phyloP scores from a whole-genome alignment of 2,888 invertebrate genomes.

The Tortricodes alternella region DNA sequence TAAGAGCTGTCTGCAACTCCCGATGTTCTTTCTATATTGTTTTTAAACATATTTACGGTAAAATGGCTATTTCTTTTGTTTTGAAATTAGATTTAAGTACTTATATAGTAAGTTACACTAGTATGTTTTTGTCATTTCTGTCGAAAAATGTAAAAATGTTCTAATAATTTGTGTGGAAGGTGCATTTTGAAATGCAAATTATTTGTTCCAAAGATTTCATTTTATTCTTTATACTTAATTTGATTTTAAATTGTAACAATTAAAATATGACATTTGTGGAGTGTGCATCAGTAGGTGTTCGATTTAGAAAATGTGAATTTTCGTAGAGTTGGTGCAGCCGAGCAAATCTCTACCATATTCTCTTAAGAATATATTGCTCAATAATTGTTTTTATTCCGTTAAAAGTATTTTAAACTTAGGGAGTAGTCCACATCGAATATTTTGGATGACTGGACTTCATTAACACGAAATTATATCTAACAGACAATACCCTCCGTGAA shows the following conservation, averaged over 20 bases:
- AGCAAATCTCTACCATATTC: slow-evolving; percentile 82
- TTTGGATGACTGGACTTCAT: slow-evolving; percentile 66
- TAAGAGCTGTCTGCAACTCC: slow-evolving; percentile 61
- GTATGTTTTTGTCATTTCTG: slow-evolving; percentile 72
- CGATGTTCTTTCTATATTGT: slow-evolving; percentile 57
- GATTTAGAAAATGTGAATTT: slow-evolving; percentile 71
- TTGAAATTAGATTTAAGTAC: slow-evolving; percentile 77
- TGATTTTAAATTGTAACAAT: slow-evolving; percentile 62
- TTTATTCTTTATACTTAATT: slow-evolving; percentile 67
- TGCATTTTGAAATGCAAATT: slow-evolving; percentile 78
- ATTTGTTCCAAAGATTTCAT: slow-evolving; percentile 81
- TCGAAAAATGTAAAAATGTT: slow-evolving; percentile 68
- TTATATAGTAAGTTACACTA: slow-evolving; percentile 59
- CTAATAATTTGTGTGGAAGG: slow-evolving; percentile 71
- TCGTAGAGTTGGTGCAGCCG: slow-evolving; percentile 81
- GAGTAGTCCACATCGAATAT: slow-evolving; percentile 71
- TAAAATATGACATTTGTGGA: slow-evolving; percentile 78
- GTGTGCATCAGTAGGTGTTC: slow-evolving; percentile 75
- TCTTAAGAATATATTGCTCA: slow-evolving; percentile 81
- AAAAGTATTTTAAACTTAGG: slow-evolving; percentile 77
- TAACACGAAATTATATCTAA: slow-evolving; percentile 75
- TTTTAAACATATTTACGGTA: slow-evolving; percentile 52
- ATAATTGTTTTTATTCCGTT: slow-evolving; percentile 77
- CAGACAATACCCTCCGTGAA: slow-evolving; percentile 82
- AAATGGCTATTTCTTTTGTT: slow-evolving; percentile 74